phyloP scores from a whole-genome alignment of 2,113 vertebrate genomes.

The Marmota flaviventris region DNA sequence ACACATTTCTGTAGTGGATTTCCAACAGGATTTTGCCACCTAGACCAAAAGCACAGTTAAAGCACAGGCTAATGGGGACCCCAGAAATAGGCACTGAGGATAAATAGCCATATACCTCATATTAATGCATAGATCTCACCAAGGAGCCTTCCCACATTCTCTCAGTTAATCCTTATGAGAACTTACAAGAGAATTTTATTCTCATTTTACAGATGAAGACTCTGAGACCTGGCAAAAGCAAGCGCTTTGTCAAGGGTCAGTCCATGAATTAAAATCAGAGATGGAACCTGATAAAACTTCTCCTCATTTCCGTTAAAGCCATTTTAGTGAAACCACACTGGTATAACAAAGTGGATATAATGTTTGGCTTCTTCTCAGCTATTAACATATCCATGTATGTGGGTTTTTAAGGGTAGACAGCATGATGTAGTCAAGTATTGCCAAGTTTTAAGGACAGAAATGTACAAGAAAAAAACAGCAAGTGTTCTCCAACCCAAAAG shows the following conservation, averaged over 20 bases:
- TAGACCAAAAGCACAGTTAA: not conserved
- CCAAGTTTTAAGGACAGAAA: constrained; percentile 43
- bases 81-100: not conserved
- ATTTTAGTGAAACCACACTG: not conserved
- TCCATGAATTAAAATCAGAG: constrained; percentile 58
- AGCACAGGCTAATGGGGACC: not conserved
- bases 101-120: not conserved
- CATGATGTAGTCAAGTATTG: not conserved
- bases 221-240: constrained; percentile 23
- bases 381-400: not conserved
- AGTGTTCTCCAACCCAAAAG: not conserved
- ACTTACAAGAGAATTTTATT: not conserved
- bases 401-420: constrained; percentile 20
- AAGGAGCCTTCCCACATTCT: not conserved
- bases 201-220: constrained; percentile 44
- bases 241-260: not conserved
- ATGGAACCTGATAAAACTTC: not conserved
- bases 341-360: constrained; percentile 32
- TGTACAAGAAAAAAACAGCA: not conserved
- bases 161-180: constrained; percentile 30
- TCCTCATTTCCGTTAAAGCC: constrained; percentile 10
- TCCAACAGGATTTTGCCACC: not conserved
- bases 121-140: not conserved
- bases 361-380: constrained; percentile 4
- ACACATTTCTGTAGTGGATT: not conserved